These are phyloP conservation scores for Mantis religiosa DNA, from an alignment of 2,888 invertebrate genomes.

Conservation along the genomic window DNA sequence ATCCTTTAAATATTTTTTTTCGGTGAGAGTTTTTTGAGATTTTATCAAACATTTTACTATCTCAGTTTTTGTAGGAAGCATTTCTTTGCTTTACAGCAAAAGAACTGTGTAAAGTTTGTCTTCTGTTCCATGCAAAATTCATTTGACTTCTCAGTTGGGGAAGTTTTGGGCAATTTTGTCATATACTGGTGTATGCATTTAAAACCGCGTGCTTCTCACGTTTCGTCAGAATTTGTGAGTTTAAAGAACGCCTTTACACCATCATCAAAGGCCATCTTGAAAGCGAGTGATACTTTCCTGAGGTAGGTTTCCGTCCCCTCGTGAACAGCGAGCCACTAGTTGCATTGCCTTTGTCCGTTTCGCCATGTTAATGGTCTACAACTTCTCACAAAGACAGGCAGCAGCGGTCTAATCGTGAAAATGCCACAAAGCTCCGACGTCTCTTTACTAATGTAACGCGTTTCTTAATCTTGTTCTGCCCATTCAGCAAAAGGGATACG, in stretches of 20 bases:
- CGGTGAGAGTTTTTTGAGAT: too few relatives aligned
- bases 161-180: too few relatives aligned
- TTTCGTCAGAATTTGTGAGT: too few relatives aligned
- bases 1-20: too few relatives aligned
- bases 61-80: too few relatives aligned
- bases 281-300: background rate
- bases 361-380: background rate
- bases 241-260: background rate
- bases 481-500: background rate
- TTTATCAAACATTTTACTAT: too few relatives aligned
- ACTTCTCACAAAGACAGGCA: background rate
- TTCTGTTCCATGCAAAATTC: too few relatives aligned
- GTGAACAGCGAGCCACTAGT: background rate
- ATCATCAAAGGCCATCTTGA: background rate
- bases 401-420: background rate
- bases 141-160: too few relatives aligned
- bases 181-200: too few relatives aligned
- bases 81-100: too few relatives aligned
- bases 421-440: background rate
- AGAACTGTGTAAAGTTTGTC: too few relatives aligned
- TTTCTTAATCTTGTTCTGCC: background rate
- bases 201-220: too few relatives aligned
- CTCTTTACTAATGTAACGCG: background rate
- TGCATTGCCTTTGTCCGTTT: background rate
- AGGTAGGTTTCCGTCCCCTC: background rate